A percentile compares a stretch with the other conserved stretches of the same genome.
Conservation (phyloP, 2,888 invertebrate genomes). For the Phyllotreta cruciferae region DNA sequence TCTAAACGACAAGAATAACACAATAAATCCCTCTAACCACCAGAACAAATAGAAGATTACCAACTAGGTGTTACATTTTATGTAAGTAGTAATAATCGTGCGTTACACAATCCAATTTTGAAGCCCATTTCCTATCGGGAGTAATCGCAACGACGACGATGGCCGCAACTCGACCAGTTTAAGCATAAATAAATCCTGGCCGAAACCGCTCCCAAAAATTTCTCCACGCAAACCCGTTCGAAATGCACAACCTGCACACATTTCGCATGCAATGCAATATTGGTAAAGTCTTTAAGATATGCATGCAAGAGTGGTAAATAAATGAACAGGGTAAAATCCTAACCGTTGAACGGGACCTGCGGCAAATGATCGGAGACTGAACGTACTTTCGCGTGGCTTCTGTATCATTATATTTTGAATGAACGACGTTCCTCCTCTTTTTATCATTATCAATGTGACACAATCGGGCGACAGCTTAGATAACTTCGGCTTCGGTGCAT, state of each 20-base stretch:
- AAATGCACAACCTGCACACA: neutral
- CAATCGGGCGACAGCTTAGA: conserved; percentile 5
- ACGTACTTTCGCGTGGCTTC: too few species aligned
- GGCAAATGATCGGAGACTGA: too few species aligned
- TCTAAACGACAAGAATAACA: conserved; percentile 27
- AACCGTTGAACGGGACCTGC: too few species aligned
- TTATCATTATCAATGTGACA: conserved; percentile 11
- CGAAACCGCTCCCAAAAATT: conserved; percentile 23
- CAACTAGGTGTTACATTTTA: conserved; percentile 19
- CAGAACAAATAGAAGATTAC: conserved; percentile 22
- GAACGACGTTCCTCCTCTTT: neutral
- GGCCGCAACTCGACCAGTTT: too few species aligned
- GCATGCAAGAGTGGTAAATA: too few species aligned
- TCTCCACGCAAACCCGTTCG: conserved; percentile 18
- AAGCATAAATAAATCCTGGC: conserved; percentile 6
- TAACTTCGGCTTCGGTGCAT: neutral
- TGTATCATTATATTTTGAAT: neutral
- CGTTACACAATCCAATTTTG: conserved; percentile 19
- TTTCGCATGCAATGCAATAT: conserved; percentile 4
- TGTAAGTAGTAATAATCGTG: conserved; percentile 7
- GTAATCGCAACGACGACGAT: too few species aligned
- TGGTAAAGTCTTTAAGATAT: too few species aligned
- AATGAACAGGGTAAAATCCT: too few species aligned
- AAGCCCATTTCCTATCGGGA: neutral
- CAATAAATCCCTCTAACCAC: conserved; percentile 23